Percentiles rank a stretch among this genome's conserved stretches.
Conservation (phyloP, 2,888 invertebrate genomes). For the Thereva unica region DNA sequence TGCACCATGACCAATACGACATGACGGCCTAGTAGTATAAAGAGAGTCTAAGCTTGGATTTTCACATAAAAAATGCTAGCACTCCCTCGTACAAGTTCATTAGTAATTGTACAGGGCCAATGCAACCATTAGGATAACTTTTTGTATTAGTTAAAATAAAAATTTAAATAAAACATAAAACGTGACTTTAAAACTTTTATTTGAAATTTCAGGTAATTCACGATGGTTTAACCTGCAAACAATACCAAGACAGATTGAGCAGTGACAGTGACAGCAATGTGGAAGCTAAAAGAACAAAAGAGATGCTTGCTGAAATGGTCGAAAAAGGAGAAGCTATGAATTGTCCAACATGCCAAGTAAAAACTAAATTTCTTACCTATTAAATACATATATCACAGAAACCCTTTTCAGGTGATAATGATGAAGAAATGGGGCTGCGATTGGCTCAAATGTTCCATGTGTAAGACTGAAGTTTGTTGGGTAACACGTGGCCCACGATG, state of each 20-base stretch:
- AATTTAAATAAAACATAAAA: neutral
- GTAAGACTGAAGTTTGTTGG: slow-evolving; percentile 94
- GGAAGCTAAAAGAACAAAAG: slow-evolving; percentile 74
- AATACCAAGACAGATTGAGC: slow-evolving; percentile 72
- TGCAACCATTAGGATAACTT: neutral
- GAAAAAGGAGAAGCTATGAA: slow-evolving; percentile 81
- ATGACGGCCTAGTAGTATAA: no score
- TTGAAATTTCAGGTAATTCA: slow-evolving; percentile 69
- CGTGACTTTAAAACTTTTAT: slow-evolving; percentile 6
- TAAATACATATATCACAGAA: neutral
- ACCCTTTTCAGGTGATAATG: slow-evolving; percentile 60
- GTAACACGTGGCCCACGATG: slow-evolving; percentile 71
- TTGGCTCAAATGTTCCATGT: slow-evolving; percentile 88
- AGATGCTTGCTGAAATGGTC: slow-evolving; percentile 81
- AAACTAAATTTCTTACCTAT: slow-evolving; percentile 7
- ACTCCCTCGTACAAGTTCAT: no score
- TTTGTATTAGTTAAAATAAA: neutral
- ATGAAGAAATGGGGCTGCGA: slow-evolving; percentile 95
- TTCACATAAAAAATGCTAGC: no score
- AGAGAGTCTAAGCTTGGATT: no score
- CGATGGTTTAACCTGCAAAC: slow-evolving; percentile 76
- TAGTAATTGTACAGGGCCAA: no score
- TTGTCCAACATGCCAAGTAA: slow-evolving; percentile 82
- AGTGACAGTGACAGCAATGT: slow-evolving; percentile 69
- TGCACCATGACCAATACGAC: no score